Evolutionary conservation across 2,797 vertebrate genomes (phyloP).

Genomic region (Neosalanx taihuensis): DNA sequence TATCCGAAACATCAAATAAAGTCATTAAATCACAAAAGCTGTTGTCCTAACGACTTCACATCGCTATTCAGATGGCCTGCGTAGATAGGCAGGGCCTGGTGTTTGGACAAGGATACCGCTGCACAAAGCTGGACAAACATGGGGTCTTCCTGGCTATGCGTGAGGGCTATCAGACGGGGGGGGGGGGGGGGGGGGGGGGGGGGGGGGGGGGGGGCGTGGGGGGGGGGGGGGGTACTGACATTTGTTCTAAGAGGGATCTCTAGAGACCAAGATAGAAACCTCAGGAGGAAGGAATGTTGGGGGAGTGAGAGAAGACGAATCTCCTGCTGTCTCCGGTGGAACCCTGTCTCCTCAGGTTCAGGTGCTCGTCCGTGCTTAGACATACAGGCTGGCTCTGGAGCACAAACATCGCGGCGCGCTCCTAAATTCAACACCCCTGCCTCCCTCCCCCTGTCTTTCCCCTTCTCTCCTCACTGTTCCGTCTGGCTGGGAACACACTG

Average conservation of each 20-base stretch:
- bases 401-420: slow-evolving; percentile 59
- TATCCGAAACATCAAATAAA: slow-evolving; percentile 45
- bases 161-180: background rate
- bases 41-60: too few species aligned
- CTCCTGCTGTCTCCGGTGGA: slow-evolving; percentile 7
- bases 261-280: background rate
- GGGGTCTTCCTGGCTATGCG: background rate
- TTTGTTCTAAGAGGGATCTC: background rate
- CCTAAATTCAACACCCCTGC: slow-evolving; percentile 64
- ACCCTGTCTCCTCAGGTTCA: slow-evolving; percentile 7
- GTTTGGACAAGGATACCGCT: background rate
- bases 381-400: slow-evolving; percentile 34
- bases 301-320: background rate
- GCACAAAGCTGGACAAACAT: background rate
- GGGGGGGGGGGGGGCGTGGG: too few species aligned
- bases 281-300: background rate
- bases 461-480: background rate
- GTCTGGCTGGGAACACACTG: slow-evolving; percentile 31
- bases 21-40: slow-evolving; percentile 11
- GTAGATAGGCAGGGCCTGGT: background rate
- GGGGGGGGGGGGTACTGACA: background rate
- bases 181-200: too few species aligned
- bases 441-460: slow-evolving; percentile 12
- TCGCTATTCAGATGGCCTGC: background rate
- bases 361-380: slow-evolving; percentile 26